Conservation (phyloP, 2,888 invertebrate genomes). For the Apamea epomidion region DNA sequence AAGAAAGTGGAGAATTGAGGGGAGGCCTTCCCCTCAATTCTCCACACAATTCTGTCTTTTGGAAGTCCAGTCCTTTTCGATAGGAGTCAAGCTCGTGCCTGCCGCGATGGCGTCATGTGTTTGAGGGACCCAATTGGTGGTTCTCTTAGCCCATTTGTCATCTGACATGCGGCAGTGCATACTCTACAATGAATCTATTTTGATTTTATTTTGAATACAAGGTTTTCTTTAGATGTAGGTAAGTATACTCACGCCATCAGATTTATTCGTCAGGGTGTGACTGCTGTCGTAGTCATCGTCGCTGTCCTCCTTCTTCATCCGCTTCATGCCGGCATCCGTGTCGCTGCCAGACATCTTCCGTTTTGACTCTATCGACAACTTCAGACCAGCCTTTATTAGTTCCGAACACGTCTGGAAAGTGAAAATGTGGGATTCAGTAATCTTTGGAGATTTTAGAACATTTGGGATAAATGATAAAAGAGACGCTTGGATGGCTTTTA, state of each 20-base stretch:
- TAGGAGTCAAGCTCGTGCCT: no score
- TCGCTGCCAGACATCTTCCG: constrained; percentile 94
- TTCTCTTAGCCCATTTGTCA: no score
- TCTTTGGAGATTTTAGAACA: constrained; percentile 17
- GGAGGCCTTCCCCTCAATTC: no score
- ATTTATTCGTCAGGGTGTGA: constrained; percentile 88
- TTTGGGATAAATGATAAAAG: background rate
- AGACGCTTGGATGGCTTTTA: background rate
- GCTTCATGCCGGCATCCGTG: constrained; percentile 85
- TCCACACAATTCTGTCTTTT: no score
- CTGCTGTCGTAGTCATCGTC: constrained; percentile 91
- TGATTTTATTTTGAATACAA: background rate
- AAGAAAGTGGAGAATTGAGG: no score
- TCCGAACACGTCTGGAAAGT: constrained; percentile 95
- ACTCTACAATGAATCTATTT: background rate
- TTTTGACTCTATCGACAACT: constrained; percentile 97
- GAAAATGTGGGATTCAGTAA: constrained; percentile 47
- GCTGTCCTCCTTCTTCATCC: constrained; percentile 91
- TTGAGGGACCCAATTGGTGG: no score
- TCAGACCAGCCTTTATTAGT: constrained; percentile 97
- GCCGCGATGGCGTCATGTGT: no score
- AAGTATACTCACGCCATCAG: constrained; percentile 86
- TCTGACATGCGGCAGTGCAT: background rate
- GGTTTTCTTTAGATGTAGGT: background rate
- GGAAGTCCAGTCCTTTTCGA: no score